Evolutionary conservation across 1,140 invertebrate species (phyloP), one percentile per base, ranked within the genome.

Genomic region (Drosophila asahinai): DNA sequence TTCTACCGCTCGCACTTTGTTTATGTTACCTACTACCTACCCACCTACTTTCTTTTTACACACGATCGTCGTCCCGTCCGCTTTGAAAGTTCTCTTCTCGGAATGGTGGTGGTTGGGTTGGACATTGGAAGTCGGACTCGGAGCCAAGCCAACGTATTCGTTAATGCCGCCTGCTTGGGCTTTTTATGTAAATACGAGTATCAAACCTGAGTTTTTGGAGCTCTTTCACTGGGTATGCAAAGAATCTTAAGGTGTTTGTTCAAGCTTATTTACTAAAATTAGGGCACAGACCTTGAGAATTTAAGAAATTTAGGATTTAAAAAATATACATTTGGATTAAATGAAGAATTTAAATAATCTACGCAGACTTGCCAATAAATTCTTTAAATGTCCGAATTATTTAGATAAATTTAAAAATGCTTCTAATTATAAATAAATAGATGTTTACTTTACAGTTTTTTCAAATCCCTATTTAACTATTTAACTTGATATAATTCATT

Each of bases 41-140:
- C 72, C 86, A 87, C 84, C 84, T 87, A 87, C 84, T 87, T 87
- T 87, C 84, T 87, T 87, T 87, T 87, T 89, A 84, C 59, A 83
- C 78, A 68, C 79, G 65, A 58, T 49, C 48, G 60, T 61, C 54
- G 36, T 43, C 42, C 42, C 43, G 55, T 72, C 65, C 60, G 76
- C 81, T 80, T 83, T 83, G 45, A 74, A 67, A 62, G 33, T 71
- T 77, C 64, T 49, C 65, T 72, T 78, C 65, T 62, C 27, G 75
- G 75, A 78, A 79, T 71, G 74, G 76, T 58, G 42, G 45, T 59
- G 68, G 49, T 74, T 38, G 52, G 17, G 33, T 55, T 38, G 52
- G 45, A 57, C 64, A 58, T 55, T 68, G 48, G 64, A 45, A 68
- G 63, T 68, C 47, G 11, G 67, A 67, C 42, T 45, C 48, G 22